Evolutionary conservation across 2,888 invertebrate genomes (phyloP).

Genomic region (Eurytoma adleriae): DNA sequence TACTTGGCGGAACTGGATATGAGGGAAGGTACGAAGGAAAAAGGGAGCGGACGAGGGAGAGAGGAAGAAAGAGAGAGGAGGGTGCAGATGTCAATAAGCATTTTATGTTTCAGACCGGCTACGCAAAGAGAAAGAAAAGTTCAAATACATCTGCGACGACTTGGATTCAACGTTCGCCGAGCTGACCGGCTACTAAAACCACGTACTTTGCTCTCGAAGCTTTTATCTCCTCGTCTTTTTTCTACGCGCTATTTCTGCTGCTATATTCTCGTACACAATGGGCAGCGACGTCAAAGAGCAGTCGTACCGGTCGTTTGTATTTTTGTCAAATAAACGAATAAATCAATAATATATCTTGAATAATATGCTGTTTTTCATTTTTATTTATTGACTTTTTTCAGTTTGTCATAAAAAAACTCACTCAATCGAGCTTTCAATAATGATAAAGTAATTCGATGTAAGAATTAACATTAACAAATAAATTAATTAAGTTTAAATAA

Average conservation of each 20-base stretch:
- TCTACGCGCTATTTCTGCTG: conserved; percentile 43
- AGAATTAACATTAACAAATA: too few species aligned
- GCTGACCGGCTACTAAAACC: conserved; percentile 82
- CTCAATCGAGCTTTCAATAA: too few species aligned
- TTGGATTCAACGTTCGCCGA: conserved; percentile 86
- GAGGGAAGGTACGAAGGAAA: conserved; percentile 79
- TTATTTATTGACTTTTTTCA: background rate
- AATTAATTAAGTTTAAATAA: too few species aligned
- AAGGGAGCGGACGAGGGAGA: conserved; percentile 14
- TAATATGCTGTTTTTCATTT: background rate
- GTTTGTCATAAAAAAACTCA: background rate
- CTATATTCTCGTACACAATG: conserved; percentile 40
- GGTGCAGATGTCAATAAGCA: conserved; percentile 8
- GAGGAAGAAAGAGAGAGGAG: background rate
- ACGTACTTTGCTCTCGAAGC: conserved; percentile 1
- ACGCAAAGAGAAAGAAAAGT: conserved; percentile 90
- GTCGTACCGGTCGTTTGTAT: conserved; percentile 31
- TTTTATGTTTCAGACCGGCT: conserved; percentile 84
- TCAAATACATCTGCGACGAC: conserved; percentile 86
- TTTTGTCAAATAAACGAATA: conserved; percentile 47
- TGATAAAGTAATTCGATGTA: too few species aligned
- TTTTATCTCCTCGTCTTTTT: conserved; percentile 15
- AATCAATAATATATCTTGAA: conserved; percentile 27
- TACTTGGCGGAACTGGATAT: conserved; percentile 85
- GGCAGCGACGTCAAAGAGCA: conserved; percentile 2